These are phyloP conservation scores for Rotaria macrura DNA, from an alignment of 2,888 invertebrate genomes.

Conservation along the genomic window DNA sequence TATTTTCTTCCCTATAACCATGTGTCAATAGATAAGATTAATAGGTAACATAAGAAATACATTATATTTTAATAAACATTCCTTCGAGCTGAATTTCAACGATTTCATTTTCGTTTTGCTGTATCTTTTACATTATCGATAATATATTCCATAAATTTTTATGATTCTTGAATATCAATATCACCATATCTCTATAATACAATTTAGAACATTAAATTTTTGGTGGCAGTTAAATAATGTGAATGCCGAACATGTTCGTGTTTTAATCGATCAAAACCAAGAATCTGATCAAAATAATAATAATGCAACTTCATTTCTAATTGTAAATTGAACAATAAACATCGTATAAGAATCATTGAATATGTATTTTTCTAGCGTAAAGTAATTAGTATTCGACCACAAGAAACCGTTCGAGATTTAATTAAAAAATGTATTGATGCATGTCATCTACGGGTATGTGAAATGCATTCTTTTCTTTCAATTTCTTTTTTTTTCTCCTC, in stretches of 20 bases:
- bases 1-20: neutral
- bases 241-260: neutral
- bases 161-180: too few species aligned
- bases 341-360: neutral
- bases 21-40: neutral
- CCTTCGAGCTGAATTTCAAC: neutral
- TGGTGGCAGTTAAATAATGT: neutral
- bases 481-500: neutral
- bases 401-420: neutral
- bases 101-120: too few species aligned
- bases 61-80: neutral
- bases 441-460: neutral
- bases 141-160: too few species aligned
- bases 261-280: neutral
- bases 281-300: neutral
- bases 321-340: neutral
- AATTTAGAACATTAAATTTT: neutral
- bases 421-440: conserved; percentile 9
- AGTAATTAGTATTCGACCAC: neutral
- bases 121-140: too few species aligned
- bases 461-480: neutral
- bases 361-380: neutral
- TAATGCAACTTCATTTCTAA: neutral
- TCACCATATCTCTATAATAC: neutral
- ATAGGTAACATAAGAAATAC: neutral